phyloP scores from a whole-genome alignment of 2,113 vertebrate genomes.

The Seriola dumerili region DNA sequence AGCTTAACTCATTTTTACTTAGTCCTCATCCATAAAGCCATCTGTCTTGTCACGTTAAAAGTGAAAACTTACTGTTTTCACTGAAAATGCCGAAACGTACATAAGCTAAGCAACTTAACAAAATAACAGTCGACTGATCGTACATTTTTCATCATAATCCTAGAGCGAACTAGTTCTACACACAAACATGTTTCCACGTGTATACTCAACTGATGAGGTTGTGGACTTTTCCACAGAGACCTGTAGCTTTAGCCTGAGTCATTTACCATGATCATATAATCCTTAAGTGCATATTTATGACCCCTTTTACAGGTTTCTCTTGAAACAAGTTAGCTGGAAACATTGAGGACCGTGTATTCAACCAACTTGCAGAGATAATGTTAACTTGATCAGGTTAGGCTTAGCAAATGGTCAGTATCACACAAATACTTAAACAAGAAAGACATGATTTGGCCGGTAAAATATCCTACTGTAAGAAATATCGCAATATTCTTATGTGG shows the following conservation, averaged over 20 bases:
- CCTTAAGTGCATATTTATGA: too few relatives aligned
- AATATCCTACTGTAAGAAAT: not conserved
- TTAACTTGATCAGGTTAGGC: too few relatives aligned
- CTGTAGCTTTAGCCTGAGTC: too few relatives aligned
- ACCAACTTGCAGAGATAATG: not conserved
- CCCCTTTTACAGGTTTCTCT: too few relatives aligned
- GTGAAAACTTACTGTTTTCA: not conserved
- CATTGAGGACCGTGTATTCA: not conserved
- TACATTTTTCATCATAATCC: not conserved
- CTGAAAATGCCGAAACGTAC: not conserved
- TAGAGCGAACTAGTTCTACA: not conserved
- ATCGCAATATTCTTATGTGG: not conserved
- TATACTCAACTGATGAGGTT: not conserved
- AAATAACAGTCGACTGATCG: not conserved
- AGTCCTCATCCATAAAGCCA: not conserved
- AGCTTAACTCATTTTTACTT: too few relatives aligned
- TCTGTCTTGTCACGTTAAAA: not conserved
- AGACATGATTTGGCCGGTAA: not conserved
- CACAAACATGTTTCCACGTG: not conserved
- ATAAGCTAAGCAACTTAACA: not conserved
- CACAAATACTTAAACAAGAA: too few relatives aligned
- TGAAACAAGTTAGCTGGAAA: too few relatives aligned
- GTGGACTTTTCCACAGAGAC: not conserved
- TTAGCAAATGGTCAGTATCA: too few relatives aligned
- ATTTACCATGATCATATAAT: too few relatives aligned